Conservation (phyloP, 1,140 invertebrate genomes). For the Parapsyche elsis region DNA sequence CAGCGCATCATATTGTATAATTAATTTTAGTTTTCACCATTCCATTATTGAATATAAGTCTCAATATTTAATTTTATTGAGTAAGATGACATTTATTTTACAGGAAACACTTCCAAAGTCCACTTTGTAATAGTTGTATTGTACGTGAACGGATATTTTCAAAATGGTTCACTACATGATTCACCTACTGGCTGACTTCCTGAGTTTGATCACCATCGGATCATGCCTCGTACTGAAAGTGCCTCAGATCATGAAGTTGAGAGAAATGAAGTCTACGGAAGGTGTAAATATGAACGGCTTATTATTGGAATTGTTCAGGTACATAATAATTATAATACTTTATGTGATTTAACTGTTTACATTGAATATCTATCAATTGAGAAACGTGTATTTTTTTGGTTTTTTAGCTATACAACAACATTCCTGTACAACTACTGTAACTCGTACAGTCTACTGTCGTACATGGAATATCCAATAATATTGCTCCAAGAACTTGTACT, state of each 20-base stretch:
- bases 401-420: conserved; percentile 77
- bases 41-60: background rate
- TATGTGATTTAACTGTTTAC: too few species aligned
- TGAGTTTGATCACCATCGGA: conserved; percentile 74
- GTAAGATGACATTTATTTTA: background rate
- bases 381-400: conserved; percentile 42
- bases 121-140: background rate
- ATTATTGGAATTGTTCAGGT: conserved; percentile 76
- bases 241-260: conserved; percentile 75
- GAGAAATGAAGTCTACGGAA: conserved; percentile 69
- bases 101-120: background rate
- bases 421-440: conserved; percentile 78
- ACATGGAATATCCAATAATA: conserved; percentile 80
- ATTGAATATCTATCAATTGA: too few species aligned
- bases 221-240: conserved; percentile 77
- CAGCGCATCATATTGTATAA: too few species aligned
- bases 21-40: too few species aligned
- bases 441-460: conserved; percentile 74
- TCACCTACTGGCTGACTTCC: conserved; percentile 67
- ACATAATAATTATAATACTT: too few species aligned
- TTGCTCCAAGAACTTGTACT: conserved; percentile 75
- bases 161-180: conserved; percentile 50
- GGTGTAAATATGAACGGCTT: conserved; percentile 73
- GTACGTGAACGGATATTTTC: background rate
- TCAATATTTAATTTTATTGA: background rate